phyloP scores from a whole-genome alignment of 2,113 vertebrate genomes.

The Erpornis zantholeuca region DNA sequence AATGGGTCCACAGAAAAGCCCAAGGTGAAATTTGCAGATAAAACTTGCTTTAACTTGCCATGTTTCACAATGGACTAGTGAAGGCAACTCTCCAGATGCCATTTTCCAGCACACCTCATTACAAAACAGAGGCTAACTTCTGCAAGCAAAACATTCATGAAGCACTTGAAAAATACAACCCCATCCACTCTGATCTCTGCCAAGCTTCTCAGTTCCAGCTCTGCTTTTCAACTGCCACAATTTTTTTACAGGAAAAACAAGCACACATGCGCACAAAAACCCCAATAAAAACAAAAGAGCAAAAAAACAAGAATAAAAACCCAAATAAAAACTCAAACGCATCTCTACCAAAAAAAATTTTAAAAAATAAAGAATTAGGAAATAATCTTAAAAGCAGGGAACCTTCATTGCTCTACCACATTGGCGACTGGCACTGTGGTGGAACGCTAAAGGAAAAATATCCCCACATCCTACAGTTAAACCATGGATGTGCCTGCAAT shows the following conservation, averaged over 20 bases:
- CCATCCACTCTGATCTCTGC: not conserved
- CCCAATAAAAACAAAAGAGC: no score
- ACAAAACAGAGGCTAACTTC: not conserved
- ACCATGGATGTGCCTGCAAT: not conserved
- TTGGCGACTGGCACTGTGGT: no score
- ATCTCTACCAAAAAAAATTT: no score
- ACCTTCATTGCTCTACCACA: not conserved
- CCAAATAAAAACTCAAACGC: not conserved
- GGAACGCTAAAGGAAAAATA: not conserved
- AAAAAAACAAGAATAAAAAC: not conserved
- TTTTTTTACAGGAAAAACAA: not conserved
- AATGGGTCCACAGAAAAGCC: not conserved
- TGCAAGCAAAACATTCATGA: not conserved
- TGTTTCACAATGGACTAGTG: not conserved
- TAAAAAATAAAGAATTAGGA: not conserved
- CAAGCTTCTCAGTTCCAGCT: not conserved
- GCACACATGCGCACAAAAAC: not conserved
- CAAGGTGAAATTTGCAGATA: not conserved
- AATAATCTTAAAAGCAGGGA: not conserved
- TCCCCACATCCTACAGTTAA: not conserved
- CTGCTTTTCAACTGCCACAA: not conserved
- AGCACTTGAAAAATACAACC: not conserved
- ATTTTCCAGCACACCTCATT: not conserved
- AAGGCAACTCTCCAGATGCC: not conserved
- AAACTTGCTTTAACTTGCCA: not conserved